Evolutionary conservation across 2,888 invertebrate genomes (phyloP), one percentile per base, ranked within the genome.

Genomic region (Ormyrus thymus): DNA sequence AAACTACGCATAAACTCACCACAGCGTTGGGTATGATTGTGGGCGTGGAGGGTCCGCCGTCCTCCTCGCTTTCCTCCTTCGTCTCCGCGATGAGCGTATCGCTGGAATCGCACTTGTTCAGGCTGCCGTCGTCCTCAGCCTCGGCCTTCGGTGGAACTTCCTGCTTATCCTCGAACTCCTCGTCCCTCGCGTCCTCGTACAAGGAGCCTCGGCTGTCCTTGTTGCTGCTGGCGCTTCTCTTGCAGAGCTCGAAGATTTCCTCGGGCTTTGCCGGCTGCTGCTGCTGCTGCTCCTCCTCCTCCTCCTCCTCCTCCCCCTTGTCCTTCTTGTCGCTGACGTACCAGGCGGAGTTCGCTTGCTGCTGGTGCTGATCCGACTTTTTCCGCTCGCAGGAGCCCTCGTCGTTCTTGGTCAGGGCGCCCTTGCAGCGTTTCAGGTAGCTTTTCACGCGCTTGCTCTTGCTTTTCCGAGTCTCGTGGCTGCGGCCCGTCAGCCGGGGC

Each of bases 371-470:
- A 29, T 29, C 29, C 29, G 29, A 29, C 29, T 29, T 29, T 29
- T n/a, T 29, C 59, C 78, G 55, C 72, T 88, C 88, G 51, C 84
- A 82, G 11, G 84, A 82, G 13, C 80, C 79, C 29, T 85, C 84
- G 74, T 89, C 89, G 43, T 84, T 86, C 69, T 82, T 83, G 59
- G 88, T 88, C 7, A 92, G 84, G 0, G 90, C 92, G 72, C 91
- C 91, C 86, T 92, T 92, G 84, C 92, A 92, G 68, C 89, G 90
- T 84, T 91, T 91, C 69, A 92, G 85, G 84, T 92, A 92, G 81
- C 90, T 92, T 85, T 92, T 92, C 43, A 92, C 92, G 68, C 91
- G 90, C 84, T 92, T 91, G 13, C 92, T 90, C 85, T 91, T 92
- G 84, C 92, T 92, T 84, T 91, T 91, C 10, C 92, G 90, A 10